Conservation (phyloP, 2,797 vertebrate genomes). For the Sebastes hubbsi region DNA sequence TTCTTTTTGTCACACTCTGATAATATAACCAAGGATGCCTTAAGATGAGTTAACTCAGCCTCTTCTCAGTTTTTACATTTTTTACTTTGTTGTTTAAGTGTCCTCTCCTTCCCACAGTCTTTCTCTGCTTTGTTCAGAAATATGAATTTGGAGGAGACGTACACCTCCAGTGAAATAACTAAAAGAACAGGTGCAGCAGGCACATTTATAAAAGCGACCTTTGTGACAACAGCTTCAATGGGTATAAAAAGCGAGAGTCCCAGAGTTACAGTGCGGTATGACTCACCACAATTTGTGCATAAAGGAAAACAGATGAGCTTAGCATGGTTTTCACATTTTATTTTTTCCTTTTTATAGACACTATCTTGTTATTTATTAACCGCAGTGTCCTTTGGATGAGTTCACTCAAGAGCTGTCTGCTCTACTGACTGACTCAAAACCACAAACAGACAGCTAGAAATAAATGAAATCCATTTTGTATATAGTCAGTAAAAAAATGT, state of each 20-base stretch:
- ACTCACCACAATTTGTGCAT: slow-evolving; percentile 6
- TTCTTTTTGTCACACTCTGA: slow-evolving; percentile 5
- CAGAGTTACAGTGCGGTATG: neutral
- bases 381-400: neutral
- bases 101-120: neutral
- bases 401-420: neutral
- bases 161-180: neutral
- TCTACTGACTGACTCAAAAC: slow-evolving; percentile 4
- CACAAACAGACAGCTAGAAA: slow-evolving; percentile 4
- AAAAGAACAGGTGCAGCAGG: slow-evolving; percentile 11
- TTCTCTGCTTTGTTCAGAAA: neutral
- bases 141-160: neutral
- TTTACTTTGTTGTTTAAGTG: slow-evolving; percentile 8
- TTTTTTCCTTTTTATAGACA: neutral
- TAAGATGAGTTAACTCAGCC: neutral
- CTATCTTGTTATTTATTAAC: slow-evolving; percentile 8
- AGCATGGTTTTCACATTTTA: neutral
- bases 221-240: slow-evolving; percentile 6
- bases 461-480: slow-evolving; percentile 27
- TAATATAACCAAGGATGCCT: neutral
- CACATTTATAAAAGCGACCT: slow-evolving; percentile 8
- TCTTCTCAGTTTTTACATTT: neutral
- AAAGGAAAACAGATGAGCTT: slow-evolving; percentile 23
- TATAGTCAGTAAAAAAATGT: slow-evolving; percentile 6
- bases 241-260: neutral